Base-by-base conservation (phyloP, 2,113 vertebrate genomes). In the Solea senegalensis region DNA sequence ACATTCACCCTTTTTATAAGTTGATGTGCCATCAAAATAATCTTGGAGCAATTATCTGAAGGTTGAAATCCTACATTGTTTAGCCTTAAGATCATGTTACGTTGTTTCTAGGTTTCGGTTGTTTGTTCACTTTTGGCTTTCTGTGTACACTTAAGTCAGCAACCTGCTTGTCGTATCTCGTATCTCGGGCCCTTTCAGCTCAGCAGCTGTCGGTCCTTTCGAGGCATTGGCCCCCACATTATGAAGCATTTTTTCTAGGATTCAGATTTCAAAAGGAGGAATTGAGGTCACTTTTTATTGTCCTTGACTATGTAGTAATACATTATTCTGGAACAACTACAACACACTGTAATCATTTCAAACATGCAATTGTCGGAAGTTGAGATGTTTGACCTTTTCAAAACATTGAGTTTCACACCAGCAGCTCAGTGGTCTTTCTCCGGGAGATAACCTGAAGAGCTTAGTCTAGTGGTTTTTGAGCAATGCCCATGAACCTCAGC, bases 61-160 rank as follows among this genome's bases (percentile, higher is more conserved):
- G 3, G 34, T 34, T 34, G 5, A 34, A 34, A 34, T 34, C 34
- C 34, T 34, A 34, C 34, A 21, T 34, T 34, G 34, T 34, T 3
- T 34, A 3, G 5, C 34, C 5, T 82, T 58, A 14, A 69, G 75
- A 21, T 89, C 76, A 6, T 56, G 81, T 90, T 88, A 69, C 90
- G 78, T 88, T 88, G 85, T 92, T 82, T 85, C 70, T 81, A 58
- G 84, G 83, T 86, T 88, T 87, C 44, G 62, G 84, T 82, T 90
- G 89, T 90, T 91, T 91, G 26, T 88, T 90, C 84, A 86, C 85
- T 87, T 88, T 84, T 74, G 73, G 75, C 63, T 75, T 85, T 64
- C n/a, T 82, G 89, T 85, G 85, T 89, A 86, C 84, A 73, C 85
- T 53, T 21, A 21, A 67, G 72, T 57, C 81, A 3, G 80, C 80